Conservation (phyloP, 2,113 vertebrate species). For the Monarcha castaneiventris region DNA sequence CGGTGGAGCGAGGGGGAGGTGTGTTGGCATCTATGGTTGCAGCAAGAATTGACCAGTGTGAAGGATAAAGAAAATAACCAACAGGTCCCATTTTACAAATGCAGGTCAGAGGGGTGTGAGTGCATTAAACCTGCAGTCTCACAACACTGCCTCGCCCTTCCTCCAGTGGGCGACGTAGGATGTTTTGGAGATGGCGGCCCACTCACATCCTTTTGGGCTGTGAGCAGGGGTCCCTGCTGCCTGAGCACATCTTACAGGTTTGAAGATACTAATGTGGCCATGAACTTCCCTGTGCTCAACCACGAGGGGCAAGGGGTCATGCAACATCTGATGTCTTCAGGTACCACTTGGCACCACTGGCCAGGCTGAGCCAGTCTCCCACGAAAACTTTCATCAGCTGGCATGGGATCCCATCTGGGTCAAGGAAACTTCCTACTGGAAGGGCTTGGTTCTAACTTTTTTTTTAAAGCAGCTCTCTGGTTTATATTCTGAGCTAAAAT, state of each 20-base stretch:
- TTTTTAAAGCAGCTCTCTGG: background rate
- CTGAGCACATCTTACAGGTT: background rate
- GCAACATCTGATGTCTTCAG: background rate
- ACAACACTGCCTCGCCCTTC: rapidly evolving
- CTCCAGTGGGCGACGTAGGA: rapidly evolving
- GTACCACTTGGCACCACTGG: background rate
- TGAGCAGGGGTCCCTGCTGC: background rate
- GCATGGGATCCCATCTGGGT: background rate
- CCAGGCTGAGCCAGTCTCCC: background rate
- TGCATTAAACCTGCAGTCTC: background rate
- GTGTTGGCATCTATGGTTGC: background rate
- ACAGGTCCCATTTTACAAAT: background rate
- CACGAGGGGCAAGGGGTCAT: background rate
- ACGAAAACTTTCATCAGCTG: background rate
- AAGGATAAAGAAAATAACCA: background rate
- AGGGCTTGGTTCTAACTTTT: rapidly evolving
- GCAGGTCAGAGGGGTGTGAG: rapidly evolving
- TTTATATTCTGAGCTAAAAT: background rate
- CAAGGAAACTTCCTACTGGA: background rate
- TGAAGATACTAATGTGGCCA: background rate
- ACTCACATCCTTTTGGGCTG: background rate
- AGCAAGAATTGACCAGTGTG: background rate
- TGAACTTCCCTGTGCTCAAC: background rate
- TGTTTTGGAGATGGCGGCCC: background rate
- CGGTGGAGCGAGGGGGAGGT: rapidly evolving